Base-by-base conservation (phyloP, 2,888 invertebrate genomes). In the Seladonia tumulorum region DNA sequence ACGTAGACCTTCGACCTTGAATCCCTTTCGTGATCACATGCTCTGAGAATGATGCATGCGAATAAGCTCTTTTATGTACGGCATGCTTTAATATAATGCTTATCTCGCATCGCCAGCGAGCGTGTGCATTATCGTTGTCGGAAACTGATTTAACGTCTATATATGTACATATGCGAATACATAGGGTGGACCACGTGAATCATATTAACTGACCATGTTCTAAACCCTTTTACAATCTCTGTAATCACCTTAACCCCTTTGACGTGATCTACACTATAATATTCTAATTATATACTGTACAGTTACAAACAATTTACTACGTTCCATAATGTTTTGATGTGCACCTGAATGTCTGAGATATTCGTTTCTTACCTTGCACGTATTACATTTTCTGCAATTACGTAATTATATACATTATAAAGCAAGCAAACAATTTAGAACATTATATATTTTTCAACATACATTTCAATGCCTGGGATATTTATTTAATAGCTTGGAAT, bases 61-160 rank as follows among this genome's bases (percentile, higher is more conserved):
- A 68, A 80, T 66, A 25, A 49, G 63, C 42, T 63, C 76, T 71
- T 63, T 18, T 42, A 39, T 68, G 18, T 76, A 53, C 22, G 18
- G 66, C 66, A 35, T 35, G 12, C 42, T 45, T 49, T 75, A 75
- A 66, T 42, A 42, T 70, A 42, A 49, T 10, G 70, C 70, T 77
- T 81, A 78, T 79, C 66, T 72, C 49, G 71, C 35, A 57, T 70
- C 57, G 29, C 12, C 35, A 45, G 16, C 25, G 49, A 29, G 68
- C 76, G 81, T 60, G 71, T 70, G 39, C 70, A 78, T 71, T 71
- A 71, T 81, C 70, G 57, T 60, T n/a, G 39, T 60, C 66, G 22
- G 53, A 77, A 45, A 57, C 14, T 57, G 78, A 70, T 70, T 68
- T 42, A 53, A 63, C 57, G 57, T 39, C 10, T 42, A 39, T 66